phyloP scores from a whole-genome alignment of 2,888 invertebrate species.

The Steinernema scapterisci region DNA sequence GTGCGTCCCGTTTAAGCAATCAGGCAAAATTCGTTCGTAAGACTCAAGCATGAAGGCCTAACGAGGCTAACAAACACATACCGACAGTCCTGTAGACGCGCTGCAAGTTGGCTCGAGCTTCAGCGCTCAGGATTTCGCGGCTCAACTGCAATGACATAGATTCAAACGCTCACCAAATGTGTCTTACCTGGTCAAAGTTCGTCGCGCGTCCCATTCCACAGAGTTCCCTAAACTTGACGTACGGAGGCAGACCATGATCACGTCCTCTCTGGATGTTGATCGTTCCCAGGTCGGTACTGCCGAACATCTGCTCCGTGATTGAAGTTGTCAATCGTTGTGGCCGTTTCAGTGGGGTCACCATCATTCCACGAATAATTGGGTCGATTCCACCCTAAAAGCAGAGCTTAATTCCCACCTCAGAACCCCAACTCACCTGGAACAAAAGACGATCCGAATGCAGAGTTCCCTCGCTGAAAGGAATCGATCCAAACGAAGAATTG shows the following conservation, averaged over 20 bases:
- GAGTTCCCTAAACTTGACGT: slow-evolving; percentile 73
- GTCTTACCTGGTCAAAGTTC: slow-evolving; percentile 71
- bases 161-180: background rate
- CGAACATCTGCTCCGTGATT: slow-evolving; percentile 86
- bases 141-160: slow-evolving; percentile 47
- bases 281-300: slow-evolving; percentile 81
- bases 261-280: slow-evolving; percentile 91
- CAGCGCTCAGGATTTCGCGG: slow-evolving; percentile 58
- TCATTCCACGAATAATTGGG: slow-evolving; percentile 64
- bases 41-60: too few relatives aligned
- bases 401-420: background rate
- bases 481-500: slow-evolving; percentile 79
- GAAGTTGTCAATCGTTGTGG: slow-evolving; percentile 86
- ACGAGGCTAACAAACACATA: too few relatives aligned
- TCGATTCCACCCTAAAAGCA: slow-evolving; percentile 54
- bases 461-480: slow-evolving; percentile 88
- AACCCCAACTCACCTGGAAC: slow-evolving; percentile 74
- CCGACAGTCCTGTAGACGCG: slow-evolving; percentile 57
- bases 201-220: slow-evolving; percentile 81
- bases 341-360: slow-evolving; percentile 63
- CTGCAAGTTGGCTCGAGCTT: slow-evolving; percentile 54
- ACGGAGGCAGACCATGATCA: slow-evolving; percentile 82
- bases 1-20: too few relatives aligned
- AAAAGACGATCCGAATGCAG: slow-evolving; percentile 92
- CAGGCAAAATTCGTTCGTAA: too few relatives aligned